A percentile compares a stretch with the other conserved stretches of the same genome.
Evolutionary conservation across 2,888 invertebrate genomes (phyloP).

Genomic region (Athripsodes cinereus): DNA sequence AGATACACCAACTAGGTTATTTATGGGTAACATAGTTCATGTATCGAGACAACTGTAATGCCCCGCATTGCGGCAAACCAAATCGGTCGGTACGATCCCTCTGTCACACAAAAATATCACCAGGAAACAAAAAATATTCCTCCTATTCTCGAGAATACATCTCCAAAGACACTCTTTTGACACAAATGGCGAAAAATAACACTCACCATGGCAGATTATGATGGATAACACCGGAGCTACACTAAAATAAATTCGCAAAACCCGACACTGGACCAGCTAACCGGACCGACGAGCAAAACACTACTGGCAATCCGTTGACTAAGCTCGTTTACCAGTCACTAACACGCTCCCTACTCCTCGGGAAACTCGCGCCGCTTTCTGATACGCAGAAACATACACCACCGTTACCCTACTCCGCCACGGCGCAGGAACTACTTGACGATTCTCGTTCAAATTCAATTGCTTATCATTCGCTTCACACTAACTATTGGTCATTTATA

Average conservation of each 20-base stretch:
- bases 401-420: conserved; percentile 22
- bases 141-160: conserved; percentile 33
- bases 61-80: conserved; percentile 51
- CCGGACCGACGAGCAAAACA: conserved; percentile 51
- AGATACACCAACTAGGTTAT: conserved; percentile 19
- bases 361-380: not conserved
- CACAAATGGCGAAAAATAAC: conserved; percentile 44
- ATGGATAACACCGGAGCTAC: conserved; percentile 54
- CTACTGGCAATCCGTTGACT: conserved; percentile 45
- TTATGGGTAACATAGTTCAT: conserved; percentile 17
- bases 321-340: conserved; percentile 34
- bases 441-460: conserved; percentile 10
- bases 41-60: conserved; percentile 30
- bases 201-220: conserved; percentile 56
- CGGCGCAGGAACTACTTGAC: conserved; percentile 21
- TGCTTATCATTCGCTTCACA: not conserved
- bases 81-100: conserved; percentile 36
- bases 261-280: conserved; percentile 51
- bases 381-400: conserved; percentile 33
- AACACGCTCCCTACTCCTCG: not conserved
- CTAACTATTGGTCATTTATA: not conserved
- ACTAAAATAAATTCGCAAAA: conserved; percentile 51
- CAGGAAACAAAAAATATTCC: conserved; percentile 44
- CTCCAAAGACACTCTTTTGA: conserved; percentile 40
- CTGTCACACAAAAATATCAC: conserved; percentile 40